Evolutionary conservation across 1,140 invertebrate genomes (phyloP).

Genomic region (Drosophila takahashii): DNA sequence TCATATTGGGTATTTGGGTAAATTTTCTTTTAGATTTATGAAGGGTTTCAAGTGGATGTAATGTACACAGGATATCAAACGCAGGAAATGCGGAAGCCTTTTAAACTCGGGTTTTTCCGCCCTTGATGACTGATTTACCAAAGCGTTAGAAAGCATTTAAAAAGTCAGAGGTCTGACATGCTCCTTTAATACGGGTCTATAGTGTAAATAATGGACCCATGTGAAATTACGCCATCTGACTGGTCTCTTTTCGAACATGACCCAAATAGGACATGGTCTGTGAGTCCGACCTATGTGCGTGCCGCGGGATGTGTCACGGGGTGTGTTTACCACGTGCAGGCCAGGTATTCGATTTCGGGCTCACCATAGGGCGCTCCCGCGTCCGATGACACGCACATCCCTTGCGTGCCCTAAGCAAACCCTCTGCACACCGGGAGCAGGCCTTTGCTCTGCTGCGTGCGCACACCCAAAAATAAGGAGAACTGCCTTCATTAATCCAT

Average conservation of each 20-base stretch:
- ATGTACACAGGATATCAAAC: neutral
- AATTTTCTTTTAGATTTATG: slow-evolving; percentile 18
- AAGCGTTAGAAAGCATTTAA: neutral
- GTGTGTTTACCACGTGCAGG: slow-evolving; percentile 36
- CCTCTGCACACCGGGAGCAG: slow-evolving; percentile 6
- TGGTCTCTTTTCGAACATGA: slow-evolving; percentile 10
- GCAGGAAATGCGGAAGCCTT: slow-evolving; percentile 10
- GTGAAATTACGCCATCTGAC: neutral
- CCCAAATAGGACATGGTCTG: slow-evolving; percentile 13
- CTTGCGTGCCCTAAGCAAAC: slow-evolving; percentile 19
- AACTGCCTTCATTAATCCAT: slow-evolving; percentile 13
- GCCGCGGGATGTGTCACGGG: slow-evolving; percentile 7
- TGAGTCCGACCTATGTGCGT: slow-evolving; percentile 16
- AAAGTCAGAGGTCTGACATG: slow-evolving; percentile 2
- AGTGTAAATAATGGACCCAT: too few species aligned
- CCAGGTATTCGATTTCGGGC: neutral
- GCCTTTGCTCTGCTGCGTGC: slow-evolving; percentile 5
- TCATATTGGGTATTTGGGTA: too few species aligned
- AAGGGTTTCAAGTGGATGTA: slow-evolving; percentile 7
- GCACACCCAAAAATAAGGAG: neutral
- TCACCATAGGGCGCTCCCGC: slow-evolving; percentile 8
- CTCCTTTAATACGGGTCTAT: neutral
- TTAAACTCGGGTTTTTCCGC: slow-evolving; percentile 19
- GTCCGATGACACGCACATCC: slow-evolving; percentile 38
- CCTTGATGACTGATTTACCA: neutral